Percentiles rank a stretch among this genome's conserved stretches.
These are phyloP conservation scores for Euwallacea similis DNA, from an alignment of 1,140 invertebrate genomes.

Conservation along the genomic window DNA sequence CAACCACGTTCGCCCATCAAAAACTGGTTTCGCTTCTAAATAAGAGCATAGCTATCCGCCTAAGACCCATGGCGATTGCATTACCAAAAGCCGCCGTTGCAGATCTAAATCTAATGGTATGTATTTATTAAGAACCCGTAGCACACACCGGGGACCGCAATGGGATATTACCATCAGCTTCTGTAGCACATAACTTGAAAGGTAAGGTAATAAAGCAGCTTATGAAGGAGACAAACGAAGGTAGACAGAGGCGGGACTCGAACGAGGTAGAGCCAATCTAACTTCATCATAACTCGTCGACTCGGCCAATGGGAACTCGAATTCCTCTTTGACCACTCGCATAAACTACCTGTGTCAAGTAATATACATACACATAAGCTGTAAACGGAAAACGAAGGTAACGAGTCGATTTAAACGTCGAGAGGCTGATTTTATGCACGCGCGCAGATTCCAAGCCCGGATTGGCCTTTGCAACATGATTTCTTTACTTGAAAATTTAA, in stretches of 20 bases:
- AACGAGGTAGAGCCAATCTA: conserved; percentile 51
- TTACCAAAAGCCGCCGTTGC: conserved; percentile 23
- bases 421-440: conserved; percentile 20
- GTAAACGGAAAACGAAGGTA: conserved; percentile 32
- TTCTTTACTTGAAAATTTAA: no score
- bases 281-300: conserved; percentile 52
- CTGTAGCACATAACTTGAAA: conserved; percentile 35
- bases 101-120: conserved; percentile 36
- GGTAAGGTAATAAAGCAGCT: conserved; percentile 51
- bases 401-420: conserved; percentile 34
- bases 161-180: conserved; percentile 32
- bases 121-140: conserved; percentile 34
- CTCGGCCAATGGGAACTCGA: conserved; percentile 48
- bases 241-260: conserved; percentile 49
- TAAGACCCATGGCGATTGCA: conserved; percentile 25
- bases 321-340: conserved; percentile 53
- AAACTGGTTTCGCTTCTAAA: conserved; percentile 35
- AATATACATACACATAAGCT: conserved; percentile 43
- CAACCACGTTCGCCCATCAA: conserved; percentile 25
- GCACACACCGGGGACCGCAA: conserved; percentile 23
- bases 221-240: conserved; percentile 48
- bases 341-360: conserved; percentile 51
- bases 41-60: conserved; percentile 18
- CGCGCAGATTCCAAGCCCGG: not conserved
- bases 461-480: no score